Conservation (phyloP, 2,888 invertebrate species). For the Ferdinandea cuprea region DNA sequence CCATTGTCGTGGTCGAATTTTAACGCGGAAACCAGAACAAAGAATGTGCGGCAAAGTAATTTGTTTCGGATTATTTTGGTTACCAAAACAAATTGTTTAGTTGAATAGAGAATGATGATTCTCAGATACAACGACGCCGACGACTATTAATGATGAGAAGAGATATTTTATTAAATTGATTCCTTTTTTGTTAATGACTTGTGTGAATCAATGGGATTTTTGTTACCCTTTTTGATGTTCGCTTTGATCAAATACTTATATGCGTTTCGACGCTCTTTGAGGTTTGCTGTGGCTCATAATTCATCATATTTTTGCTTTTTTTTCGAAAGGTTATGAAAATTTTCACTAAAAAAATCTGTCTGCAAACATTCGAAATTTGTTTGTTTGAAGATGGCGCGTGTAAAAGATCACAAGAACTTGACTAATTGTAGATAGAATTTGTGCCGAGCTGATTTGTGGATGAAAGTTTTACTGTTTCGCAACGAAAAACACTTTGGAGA, state of each 20-base stretch:
- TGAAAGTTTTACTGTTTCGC: background rate
- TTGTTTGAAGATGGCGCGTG: constrained; percentile 15
- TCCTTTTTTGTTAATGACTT: background rate
- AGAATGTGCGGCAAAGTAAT: constrained; percentile 26
- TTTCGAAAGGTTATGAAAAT: constrained; percentile 11
- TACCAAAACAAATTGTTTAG: constrained; percentile 35
- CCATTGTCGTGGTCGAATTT: constrained; percentile 2
- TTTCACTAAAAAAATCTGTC: constrained; percentile 6
- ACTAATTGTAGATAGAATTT: constrained; percentile 16
- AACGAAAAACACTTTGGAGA: too few relatives aligned
- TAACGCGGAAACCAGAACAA: constrained; percentile 12
- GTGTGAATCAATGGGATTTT: background rate
- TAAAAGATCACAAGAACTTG: constrained; percentile 23
- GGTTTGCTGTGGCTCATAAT: background rate
- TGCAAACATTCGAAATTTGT: constrained; percentile 1
- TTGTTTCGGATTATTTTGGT: background rate
- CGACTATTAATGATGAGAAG: background rate
- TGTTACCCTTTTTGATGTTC: background rate
- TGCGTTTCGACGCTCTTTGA: background rate
- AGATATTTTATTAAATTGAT: background rate
- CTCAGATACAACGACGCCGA: too few relatives aligned
- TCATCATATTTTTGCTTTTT: constrained; percentile 1
- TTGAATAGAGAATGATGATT: constrained; percentile 1
- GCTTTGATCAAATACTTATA: too few relatives aligned
- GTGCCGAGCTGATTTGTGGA: too few relatives aligned